Evolutionary conservation across 2,797 vertebrate genomes (phyloP).

Genomic region (Pangasius djambal): DNA sequence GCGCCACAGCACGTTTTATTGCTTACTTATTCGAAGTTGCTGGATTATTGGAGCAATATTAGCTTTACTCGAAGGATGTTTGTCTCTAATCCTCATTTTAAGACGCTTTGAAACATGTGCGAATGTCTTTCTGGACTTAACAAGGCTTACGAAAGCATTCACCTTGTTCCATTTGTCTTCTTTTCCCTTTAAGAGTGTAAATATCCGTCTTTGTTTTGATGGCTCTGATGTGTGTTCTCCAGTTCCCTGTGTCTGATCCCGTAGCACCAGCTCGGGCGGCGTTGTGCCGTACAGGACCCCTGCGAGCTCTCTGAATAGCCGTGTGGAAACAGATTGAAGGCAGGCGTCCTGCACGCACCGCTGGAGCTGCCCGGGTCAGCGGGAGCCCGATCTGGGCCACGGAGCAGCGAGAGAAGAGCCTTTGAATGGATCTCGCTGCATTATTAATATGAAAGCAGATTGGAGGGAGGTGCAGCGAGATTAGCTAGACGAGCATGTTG

Average conservation of each 20-base stretch:
- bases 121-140: background rate
- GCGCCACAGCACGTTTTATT: background rate
- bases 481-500: constrained; percentile 59
- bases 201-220: background rate
- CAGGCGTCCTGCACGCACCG: constrained; percentile 71
- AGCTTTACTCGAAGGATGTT: background rate
- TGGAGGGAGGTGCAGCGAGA: constrained; percentile 57
- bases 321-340: constrained; percentile 81
- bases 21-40: background rate
- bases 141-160: background rate
- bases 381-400: constrained; percentile 73
- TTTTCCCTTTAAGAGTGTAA: background rate
- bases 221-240: background rate
- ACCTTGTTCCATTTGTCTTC: background rate
- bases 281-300: constrained; percentile 40
- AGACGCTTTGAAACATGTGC: background rate
- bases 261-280: background rate
- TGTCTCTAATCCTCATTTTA: background rate
- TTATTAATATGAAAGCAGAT: constrained; percentile 76
- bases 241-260: constrained; percentile 1
- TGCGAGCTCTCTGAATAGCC: constrained; percentile 79
- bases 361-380: constrained; percentile 67
- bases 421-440: constrained; percentile 67
- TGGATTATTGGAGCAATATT: background rate
- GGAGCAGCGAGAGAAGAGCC: constrained; percentile 54